A percentile compares a stretch with the other conserved stretches of the same genome.
Conservation (phyloP, 2,797 vertebrate species). For the Chelmon rostratus region DNA sequence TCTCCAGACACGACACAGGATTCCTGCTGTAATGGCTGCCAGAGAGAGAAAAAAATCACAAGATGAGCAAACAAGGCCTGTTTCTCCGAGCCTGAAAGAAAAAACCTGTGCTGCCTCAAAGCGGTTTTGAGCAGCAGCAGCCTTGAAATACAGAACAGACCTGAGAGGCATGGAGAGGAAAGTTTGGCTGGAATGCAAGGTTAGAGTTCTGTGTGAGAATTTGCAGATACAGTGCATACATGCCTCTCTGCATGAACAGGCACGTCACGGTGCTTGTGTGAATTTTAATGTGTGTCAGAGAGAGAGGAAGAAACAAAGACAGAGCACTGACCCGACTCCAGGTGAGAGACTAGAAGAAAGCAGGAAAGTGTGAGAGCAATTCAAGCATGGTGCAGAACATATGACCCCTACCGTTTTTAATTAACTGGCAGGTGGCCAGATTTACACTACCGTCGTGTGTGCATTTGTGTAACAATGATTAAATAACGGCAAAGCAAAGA, state of each 20-base stretch:
- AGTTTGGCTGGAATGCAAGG: conserved; percentile 26
- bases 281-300: background rate
- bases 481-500: conserved; percentile 4
- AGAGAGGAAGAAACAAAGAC: conserved; percentile 8
- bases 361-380: conserved; percentile 2
- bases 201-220: background rate
- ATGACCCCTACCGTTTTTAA: conserved; percentile 21
- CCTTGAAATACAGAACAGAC: conserved; percentile 30
- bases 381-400: background rate
- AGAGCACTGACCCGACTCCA: conserved; percentile 23
- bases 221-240: background rate
- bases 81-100: conserved; percentile 12
- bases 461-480: conserved; percentile 19
- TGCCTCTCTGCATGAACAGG: conserved; percentile 30
- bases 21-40: conserved; percentile 31
- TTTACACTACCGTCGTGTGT: background rate
- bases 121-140: conserved; percentile 12
- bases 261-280: background rate
- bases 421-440: conserved; percentile 25
- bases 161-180: conserved; percentile 23
- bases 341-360: conserved; percentile 7
- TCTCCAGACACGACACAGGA: conserved; percentile 29
- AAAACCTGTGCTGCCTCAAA: conserved; percentile 14
- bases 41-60: conserved; percentile 11
- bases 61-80: background rate